A percentile compares a stretch with the other conserved stretches of the same genome.
Conservation (phyloP, 2,113 vertebrate species). For the Etia nguti region DNA sequence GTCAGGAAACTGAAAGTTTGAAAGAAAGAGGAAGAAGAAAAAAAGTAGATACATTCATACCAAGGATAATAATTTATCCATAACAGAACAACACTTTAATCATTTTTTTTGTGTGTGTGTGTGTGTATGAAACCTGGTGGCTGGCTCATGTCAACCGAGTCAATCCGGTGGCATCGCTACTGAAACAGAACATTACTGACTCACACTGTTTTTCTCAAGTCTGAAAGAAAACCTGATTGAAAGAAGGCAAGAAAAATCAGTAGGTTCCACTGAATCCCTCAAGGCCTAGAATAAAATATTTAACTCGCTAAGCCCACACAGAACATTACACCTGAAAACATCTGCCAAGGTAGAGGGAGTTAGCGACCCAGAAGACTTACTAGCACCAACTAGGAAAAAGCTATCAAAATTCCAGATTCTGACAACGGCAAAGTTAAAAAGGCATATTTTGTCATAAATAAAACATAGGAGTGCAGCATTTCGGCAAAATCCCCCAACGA, state of each 20-base stretch:
- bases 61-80: background rate
- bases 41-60: background rate
- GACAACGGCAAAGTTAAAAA: constrained; percentile 64
- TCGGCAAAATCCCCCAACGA: constrained; percentile 60
- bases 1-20: constrained; percentile 22
- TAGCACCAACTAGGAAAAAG: constrained; percentile 35
- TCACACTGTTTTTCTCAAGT: background rate
- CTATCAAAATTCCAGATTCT: constrained; percentile 55
- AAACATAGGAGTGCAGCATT: constrained; percentile 69
- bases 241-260: constrained; percentile 26
- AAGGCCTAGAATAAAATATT: constrained; percentile 51
- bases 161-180: constrained; percentile 5
- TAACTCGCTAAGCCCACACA: constrained; percentile 55
- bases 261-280: constrained; percentile 23
- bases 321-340: constrained; percentile 65
- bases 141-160: constrained; percentile 3
- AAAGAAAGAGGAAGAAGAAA: background rate
- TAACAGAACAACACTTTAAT: constrained; percentile 5
- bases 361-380: constrained; percentile 54
- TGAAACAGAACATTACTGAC: constrained; percentile 1
- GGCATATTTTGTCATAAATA: constrained; percentile 73
- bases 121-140: background rate
- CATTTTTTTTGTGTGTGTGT: background rate
- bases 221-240: constrained; percentile 33
- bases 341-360: constrained; percentile 54